Percentiles rank a stretch among this genome's conserved stretches.
phyloP scores from a whole-genome alignment of 2,888 invertebrate genomes.

The Phragmatobia fuliginosa region DNA sequence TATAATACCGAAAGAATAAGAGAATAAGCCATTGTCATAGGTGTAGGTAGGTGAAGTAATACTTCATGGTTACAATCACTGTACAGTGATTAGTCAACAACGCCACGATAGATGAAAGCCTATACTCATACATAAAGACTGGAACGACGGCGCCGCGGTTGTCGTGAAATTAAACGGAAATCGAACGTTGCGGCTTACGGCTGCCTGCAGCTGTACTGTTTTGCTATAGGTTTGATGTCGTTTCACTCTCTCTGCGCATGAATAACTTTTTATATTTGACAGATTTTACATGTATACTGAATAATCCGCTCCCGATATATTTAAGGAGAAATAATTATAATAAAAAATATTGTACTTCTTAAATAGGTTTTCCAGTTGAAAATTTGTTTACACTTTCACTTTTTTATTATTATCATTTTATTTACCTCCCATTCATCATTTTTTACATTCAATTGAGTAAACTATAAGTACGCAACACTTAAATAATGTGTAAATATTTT shows the following conservation, averaged over 20 bases:
- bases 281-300: slow-evolving; percentile 23
- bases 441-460: too few relatives aligned
- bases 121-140: slow-evolving; percentile 39
- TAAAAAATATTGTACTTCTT: neutral
- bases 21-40: too few relatives aligned
- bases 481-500: too few relatives aligned
- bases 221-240: slow-evolving; percentile 24
- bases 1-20: too few relatives aligned
- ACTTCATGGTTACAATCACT: slow-evolving; percentile 52
- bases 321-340: neutral
- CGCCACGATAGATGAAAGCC: slow-evolving; percentile 33
- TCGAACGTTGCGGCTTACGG: slow-evolving; percentile 78
- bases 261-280: slow-evolving; percentile 25
- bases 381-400: too few relatives aligned
- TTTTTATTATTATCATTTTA: too few relatives aligned
- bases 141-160: slow-evolving; percentile 54
- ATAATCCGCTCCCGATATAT: neutral
- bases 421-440: too few relatives aligned
- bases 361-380: too few relatives aligned
- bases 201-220: slow-evolving; percentile 43
- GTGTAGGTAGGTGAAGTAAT: neutral
- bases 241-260: neutral
- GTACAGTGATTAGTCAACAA: slow-evolving; percentile 57
- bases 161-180: slow-evolving; percentile 81
- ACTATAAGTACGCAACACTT: too few relatives aligned